Evolutionary conservation across 2,888 invertebrate species (phyloP).

Genomic region (Micropterix aruncella): DNA sequence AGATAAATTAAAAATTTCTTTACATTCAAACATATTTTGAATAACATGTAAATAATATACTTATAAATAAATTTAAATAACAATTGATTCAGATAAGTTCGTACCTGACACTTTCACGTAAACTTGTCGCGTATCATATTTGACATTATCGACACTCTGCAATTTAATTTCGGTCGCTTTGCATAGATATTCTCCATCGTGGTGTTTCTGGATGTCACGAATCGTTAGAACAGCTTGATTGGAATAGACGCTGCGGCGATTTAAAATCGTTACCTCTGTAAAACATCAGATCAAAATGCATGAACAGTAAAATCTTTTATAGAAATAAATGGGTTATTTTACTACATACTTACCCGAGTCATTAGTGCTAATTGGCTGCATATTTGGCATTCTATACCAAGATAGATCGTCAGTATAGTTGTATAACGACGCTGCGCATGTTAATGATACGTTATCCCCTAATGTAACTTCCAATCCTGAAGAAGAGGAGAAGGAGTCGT

Average conservation of each 20-base stretch:
- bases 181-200: conserved; percentile 19
- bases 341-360: too few relatives aligned
- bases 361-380: too few relatives aligned
- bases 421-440: conserved; percentile 42
- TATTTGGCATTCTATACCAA: too few relatives aligned
- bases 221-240: conserved; percentile 20
- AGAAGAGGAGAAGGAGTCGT: conserved; percentile 6
- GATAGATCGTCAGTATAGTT: conserved; percentile 30
- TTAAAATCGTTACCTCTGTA: background rate
- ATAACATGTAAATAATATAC: too few relatives aligned
- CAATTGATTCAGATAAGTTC: too few relatives aligned
- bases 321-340: too few relatives aligned
- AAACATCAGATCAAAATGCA: too few relatives aligned
- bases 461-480: conserved; percentile 24
- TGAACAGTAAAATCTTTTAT: too few relatives aligned
- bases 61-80: too few relatives aligned
- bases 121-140: background rate
- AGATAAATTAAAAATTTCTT: too few relatives aligned
- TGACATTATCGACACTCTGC: background rate
- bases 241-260: conserved; percentile 16
- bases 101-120: background rate
- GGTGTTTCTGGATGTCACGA: conserved; percentile 16
- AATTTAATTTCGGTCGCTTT: conserved; percentile 11
- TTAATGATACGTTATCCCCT: conserved; percentile 38
- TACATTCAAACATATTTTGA: too few relatives aligned